Evolutionary conservation across 2,113 vertebrate genomes (phyloP).

Genomic region (Podocnemis expansa): DNA sequence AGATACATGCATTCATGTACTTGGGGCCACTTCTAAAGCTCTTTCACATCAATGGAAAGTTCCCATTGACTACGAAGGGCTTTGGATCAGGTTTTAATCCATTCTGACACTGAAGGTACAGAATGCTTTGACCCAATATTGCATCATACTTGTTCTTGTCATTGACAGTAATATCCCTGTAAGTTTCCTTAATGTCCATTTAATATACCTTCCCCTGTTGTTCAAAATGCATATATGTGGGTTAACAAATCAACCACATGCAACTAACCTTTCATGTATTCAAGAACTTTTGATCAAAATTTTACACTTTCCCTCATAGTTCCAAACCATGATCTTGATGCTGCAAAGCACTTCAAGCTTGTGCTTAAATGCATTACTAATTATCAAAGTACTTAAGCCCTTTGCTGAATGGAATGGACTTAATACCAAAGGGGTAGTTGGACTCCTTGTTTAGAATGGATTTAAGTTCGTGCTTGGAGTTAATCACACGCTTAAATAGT

Average conservation of each 20-base stretch:
- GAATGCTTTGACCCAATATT: neutral
- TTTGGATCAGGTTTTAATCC: neutral
- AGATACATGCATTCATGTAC: neutral
- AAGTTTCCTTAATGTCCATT: neutral
- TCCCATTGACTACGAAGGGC: neutral
- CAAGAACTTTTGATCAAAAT: neutral
- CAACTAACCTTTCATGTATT: neutral
- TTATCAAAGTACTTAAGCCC: neutral
- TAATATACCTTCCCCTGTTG: neutral
- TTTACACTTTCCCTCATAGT: neutral
- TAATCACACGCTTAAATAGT: neutral
- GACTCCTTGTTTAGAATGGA: no score
- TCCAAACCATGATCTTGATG: neutral
- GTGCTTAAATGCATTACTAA: neutral
- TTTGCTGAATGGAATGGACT: neutral
- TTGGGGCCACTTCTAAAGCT: neutral
- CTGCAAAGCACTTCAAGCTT: neutral
- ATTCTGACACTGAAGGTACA: neutral
- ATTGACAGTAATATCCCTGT: neutral
- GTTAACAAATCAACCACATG: neutral
- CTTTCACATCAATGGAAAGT: neutral
- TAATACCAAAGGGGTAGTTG: no score
- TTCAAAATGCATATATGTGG: neutral
- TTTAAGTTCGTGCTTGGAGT: neutral
- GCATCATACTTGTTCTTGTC: neutral